Percentiles rank a stretch among this genome's conserved stretches.
These are phyloP conservation scores for Epizoanthus ramosus DNA, from an alignment of 92 coral and sea anemone genomes.

Conservation along the genomic window DNA sequence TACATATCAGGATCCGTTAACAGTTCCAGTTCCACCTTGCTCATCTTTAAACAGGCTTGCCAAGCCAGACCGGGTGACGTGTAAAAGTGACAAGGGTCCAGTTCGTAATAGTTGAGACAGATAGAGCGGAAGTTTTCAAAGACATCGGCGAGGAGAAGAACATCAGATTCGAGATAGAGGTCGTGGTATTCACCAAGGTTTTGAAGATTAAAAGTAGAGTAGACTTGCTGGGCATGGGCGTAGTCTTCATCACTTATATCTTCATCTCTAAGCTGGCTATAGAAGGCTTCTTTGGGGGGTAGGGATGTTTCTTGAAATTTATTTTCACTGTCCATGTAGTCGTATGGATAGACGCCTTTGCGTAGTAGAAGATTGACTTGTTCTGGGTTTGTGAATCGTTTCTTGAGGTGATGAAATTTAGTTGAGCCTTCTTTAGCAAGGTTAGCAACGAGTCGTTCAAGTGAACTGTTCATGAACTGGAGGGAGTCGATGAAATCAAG, in stretches of 20 bases:
- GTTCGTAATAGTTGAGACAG: constrained; percentile 35
- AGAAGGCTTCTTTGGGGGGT: constrained; percentile 39
- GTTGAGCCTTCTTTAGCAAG: constrained; percentile 37
- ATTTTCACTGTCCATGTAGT: constrained; percentile 18
- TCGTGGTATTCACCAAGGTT: constrained; percentile 43
- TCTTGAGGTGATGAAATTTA: constrained; percentile 34
- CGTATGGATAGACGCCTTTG: constrained; percentile 28
- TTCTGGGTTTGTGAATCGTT: background rate
- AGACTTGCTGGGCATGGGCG: constrained; percentile 44
- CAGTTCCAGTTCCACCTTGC: constrained; percentile 43
- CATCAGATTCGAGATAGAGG: constrained; percentile 25
- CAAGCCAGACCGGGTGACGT: constrained; percentile 52
- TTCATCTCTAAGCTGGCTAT: constrained; percentile 26
- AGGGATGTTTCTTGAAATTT: constrained; percentile 24
- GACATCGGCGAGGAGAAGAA: constrained; percentile 28
- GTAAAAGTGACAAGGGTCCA: constrained; percentile 35
- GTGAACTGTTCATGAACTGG: constrained; percentile 51
- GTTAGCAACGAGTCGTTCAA: constrained; percentile 44
- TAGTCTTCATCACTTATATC: constrained; percentile 36
- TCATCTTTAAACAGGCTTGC: constrained; percentile 61
- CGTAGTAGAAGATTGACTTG: background rate
- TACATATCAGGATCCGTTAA: constrained; percentile 56
- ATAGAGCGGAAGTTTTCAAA: constrained; percentile 45
- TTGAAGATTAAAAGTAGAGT: background rate
- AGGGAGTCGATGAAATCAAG: constrained; percentile 48